These are phyloP conservation scores for Napeogenes sylphis DNA, from an alignment of 2,888 invertebrate species.

Conservation along the genomic window DNA sequence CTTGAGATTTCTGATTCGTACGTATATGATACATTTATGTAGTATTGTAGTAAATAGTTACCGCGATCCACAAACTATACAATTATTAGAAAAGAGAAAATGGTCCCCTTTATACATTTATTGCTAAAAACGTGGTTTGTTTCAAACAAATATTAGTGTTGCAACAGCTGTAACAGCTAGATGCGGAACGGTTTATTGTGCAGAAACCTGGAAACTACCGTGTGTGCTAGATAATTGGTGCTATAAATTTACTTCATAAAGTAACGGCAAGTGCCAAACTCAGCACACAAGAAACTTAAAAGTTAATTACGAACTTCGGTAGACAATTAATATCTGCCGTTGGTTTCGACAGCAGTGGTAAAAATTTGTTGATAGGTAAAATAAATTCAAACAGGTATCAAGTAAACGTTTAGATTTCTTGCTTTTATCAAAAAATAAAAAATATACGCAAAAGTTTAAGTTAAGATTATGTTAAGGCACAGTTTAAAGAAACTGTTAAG, in stretches of 20 bases:
- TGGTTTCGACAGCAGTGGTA: constrained; percentile 19
- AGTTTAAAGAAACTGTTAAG: background rate
- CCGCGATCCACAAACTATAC: background rate
- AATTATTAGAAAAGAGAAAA: constrained; percentile 2
- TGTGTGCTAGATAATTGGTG: constrained; percentile 49
- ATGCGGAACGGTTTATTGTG: constrained; percentile 23
- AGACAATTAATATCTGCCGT: constrained; percentile 58
- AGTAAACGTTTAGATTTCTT: constrained; percentile 5
- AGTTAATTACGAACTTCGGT: constrained; percentile 67
- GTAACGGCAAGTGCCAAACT: constrained; percentile 59
- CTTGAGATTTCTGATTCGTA: too few relatives aligned
- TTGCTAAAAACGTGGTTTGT: constrained; percentile 23
- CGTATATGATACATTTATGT: too few relatives aligned
- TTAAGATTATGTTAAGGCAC: background rate
- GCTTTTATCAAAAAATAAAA: background rate
- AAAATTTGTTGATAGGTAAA: constrained; percentile 11
- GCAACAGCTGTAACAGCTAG: constrained; percentile 24
- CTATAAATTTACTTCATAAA: constrained; percentile 52
- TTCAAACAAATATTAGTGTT: constrained; percentile 24
- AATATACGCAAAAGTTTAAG: background rate
- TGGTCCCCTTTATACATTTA: constrained; percentile 13
- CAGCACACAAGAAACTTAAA: constrained; percentile 57
- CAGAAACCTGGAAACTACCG: constrained; percentile 35
- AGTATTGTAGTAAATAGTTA: background rate
- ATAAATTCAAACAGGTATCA: constrained; percentile 10